Evolutionary conservation across 1,140 invertebrate genomes (phyloP).

Genomic region (Drosophila pruinosa): DNA sequence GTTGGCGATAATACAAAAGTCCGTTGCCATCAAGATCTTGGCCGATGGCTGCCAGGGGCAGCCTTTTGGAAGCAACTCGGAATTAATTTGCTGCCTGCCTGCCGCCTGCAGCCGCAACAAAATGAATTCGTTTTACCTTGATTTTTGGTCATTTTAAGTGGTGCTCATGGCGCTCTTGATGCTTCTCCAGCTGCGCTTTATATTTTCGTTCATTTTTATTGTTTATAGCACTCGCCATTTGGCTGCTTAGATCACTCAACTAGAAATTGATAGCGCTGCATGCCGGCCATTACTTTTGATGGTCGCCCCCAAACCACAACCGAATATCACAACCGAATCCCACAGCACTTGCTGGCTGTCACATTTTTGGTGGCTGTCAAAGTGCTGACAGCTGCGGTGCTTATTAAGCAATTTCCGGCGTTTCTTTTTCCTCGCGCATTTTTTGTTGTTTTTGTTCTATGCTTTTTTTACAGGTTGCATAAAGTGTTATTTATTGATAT

Average conservation of each 20-base stretch:
- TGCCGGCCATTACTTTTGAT: constrained; percentile 67
- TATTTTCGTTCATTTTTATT: constrained; percentile 43
- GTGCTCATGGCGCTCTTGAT: background rate
- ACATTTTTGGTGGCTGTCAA: constrained; percentile 30
- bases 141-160: constrained; percentile 39
- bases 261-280: constrained; percentile 71
- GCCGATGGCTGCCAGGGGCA: background rate
- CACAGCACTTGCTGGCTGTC: background rate
- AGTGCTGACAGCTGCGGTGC: constrained; percentile 68
- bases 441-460: background rate
- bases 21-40: constrained; percentile 53
- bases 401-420: constrained; percentile 68
- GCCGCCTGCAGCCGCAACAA: constrained; percentile 61
- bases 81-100: constrained; percentile 70
- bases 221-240: constrained; percentile 62
- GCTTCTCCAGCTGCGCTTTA: constrained; percentile 32
- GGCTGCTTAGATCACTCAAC: constrained; percentile 63
- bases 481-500: constrained; percentile 73
- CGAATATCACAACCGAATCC: background rate
- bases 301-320: constrained; percentile 12
- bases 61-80: constrained; percentile 21
- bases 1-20: constrained; percentile 49
- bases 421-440: background rate
- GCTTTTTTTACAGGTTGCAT: constrained; percentile 24
- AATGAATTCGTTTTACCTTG: constrained; percentile 61